Percentiles rank a stretch among this genome's conserved stretches.
phyloP scores from a whole-genome alignment of 2,888 invertebrate species.

The Drosophila meridionalis region DNA sequence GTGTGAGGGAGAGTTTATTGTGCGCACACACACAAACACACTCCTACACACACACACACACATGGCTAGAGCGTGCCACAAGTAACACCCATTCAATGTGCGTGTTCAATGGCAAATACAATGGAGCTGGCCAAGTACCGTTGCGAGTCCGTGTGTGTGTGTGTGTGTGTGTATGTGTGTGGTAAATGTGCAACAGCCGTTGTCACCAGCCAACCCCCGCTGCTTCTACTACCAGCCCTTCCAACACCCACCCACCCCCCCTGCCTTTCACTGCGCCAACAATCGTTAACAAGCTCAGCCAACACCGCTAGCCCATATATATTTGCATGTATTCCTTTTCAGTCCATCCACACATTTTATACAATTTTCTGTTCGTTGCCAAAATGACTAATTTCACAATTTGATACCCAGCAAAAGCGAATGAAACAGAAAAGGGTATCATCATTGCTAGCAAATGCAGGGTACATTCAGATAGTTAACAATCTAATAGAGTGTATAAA shows the following conservation, averaged over 20 bases:
- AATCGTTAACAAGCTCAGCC: slow-evolving; percentile 2
- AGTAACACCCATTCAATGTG: slow-evolving; percentile 59
- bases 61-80: slow-evolving; percentile 17
- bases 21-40: slow-evolving; percentile 23
- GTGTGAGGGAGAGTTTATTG: slow-evolving; percentile 8
- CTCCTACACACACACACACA: slow-evolving; percentile 14
- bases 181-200: slow-evolving; percentile 73
- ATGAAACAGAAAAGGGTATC: slow-evolving; percentile 44
- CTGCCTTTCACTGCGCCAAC: background rate
- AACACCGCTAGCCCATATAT: background rate
- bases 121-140: slow-evolving; percentile 42
- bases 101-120: slow-evolving; percentile 73
- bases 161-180: slow-evolving; percentile 44
- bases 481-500: too few species aligned
- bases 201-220: slow-evolving; percentile 7
- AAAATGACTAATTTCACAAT: slow-evolving; percentile 17
- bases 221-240: too few species aligned
- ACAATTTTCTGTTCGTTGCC: slow-evolving; percentile 11
- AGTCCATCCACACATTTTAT: background rate
- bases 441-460: background rate
- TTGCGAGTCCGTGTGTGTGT: slow-evolving; percentile 49
- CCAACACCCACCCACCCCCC: background rate
- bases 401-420: background rate
- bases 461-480: background rate
- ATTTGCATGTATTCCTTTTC: slow-evolving; percentile 1